Base-by-base conservation (phyloP, 2,888 invertebrate genomes). In the Osmoderma eremita region DNA sequence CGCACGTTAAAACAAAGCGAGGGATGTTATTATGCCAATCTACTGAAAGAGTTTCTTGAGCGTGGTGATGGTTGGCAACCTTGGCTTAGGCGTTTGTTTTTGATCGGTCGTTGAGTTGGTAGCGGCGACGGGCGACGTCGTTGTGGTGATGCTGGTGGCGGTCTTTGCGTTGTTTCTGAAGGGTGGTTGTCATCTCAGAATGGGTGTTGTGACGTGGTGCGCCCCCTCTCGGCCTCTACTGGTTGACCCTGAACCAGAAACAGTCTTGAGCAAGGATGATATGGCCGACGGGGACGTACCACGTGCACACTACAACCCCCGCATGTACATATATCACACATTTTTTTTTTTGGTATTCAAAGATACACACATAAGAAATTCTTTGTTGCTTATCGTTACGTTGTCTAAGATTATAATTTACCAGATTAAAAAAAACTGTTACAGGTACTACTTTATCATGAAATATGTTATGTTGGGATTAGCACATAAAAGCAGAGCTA, bases 151-250 rank as follows among this genome's bases (percentile, higher is more conserved):
- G 50, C 49, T 64, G 64, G 36, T 53, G 53, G 13, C 45, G 58
- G 17, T 45, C 58, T 61, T 50, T 41, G 50, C 49, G 49, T 30
- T 61, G 67, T 68, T 53, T 65, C 65, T 61, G 62, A 41, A 58
- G 58, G 49, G 61, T 53, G 84, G 82, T 85, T 84, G 66, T 83
- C 82, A 41, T 83, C 83, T 45, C 82, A 79, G 61, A 84, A 77
- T 72, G 84, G 84, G 58, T 65, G 84, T 84, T 69, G 71, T 65
- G 68, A 69, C 58, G 64, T 68, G 68, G 68, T 65, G 64, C 68
- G 71, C 68, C 72, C 68, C 68, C 72, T 71, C 62, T 69, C 69
- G 73, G 72, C 69, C 72, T 73, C 72, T 73, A 76, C 74, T 75
- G 75, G 75, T 75, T 74, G 75, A 73, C 71, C 76, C 76, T 76